A percentile compares a stretch with the other conserved stretches of the same genome.
Conservation (phyloP, 2,888 invertebrate species). For the Drosophila diplacantha region DNA sequence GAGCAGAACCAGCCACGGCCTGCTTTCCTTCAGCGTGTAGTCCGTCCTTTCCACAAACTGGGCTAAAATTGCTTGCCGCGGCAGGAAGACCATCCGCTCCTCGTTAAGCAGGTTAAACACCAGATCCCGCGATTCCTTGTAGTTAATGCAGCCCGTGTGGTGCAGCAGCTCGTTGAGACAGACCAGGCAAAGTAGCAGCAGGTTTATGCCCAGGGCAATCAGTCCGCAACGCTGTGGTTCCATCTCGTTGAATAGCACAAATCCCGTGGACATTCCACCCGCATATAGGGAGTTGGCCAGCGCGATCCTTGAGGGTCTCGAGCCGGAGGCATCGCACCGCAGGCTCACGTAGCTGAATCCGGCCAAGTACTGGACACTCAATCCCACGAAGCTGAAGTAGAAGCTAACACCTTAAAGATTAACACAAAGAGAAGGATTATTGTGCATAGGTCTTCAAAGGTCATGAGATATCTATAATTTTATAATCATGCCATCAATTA, state of each 20-base stretch:
- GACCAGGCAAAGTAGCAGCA: constrained; percentile 49
- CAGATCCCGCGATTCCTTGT: constrained; percentile 67
- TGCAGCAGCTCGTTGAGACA: constrained; percentile 69
- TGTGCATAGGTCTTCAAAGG: too few species aligned
- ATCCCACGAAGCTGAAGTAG: constrained; percentile 68
- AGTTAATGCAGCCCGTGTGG: constrained; percentile 60
- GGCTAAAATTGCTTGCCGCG: constrained; percentile 55
- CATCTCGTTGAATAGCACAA: constrained; percentile 66
- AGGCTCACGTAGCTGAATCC: constrained; percentile 70
- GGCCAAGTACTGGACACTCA: constrained; percentile 62
- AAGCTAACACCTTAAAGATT: constrained; percentile 62
- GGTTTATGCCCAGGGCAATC: constrained; percentile 54
- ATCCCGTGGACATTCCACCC: constrained; percentile 61
- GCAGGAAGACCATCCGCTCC: constrained; percentile 63
- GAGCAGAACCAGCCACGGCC: constrained; percentile 64
- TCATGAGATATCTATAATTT: neutral
- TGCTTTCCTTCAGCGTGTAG: constrained; percentile 56
- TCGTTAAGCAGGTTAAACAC: constrained; percentile 73
- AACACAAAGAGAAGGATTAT: neutral
- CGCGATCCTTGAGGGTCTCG: constrained; percentile 65
- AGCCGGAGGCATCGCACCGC: constrained; percentile 60
- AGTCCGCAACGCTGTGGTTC: constrained; percentile 62
- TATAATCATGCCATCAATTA: constrained; percentile 7
- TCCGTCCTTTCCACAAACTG: constrained; percentile 66
- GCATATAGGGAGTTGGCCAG: constrained; percentile 63